These are phyloP conservation scores for Cephalopterus ornatus DNA, from an alignment of 2,113 vertebrate species.

Conservation along the genomic window DNA sequence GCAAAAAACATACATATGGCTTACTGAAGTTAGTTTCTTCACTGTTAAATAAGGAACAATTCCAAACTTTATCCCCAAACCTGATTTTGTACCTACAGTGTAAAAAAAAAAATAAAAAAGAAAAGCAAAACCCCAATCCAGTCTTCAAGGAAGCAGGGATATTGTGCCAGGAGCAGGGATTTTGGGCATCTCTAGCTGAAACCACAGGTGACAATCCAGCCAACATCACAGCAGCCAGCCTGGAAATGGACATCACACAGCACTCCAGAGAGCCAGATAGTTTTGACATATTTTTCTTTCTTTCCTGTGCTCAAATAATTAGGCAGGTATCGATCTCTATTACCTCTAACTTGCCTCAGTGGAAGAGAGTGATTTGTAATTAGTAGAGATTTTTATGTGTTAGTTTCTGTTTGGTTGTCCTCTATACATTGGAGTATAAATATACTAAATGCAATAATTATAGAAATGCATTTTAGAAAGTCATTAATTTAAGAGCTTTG, in stretches of 20 bases:
- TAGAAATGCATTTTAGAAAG: background rate
- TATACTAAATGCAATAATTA: background rate
- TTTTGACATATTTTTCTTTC: background rate
- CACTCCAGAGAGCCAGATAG: background rate
- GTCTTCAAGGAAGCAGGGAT: background rate
- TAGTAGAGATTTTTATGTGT: background rate
- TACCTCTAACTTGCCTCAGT: background rate
- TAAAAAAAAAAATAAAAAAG: background rate
- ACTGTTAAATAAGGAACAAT: background rate
- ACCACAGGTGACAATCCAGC: background rate
- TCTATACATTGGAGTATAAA: background rate
- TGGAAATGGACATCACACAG: background rate
- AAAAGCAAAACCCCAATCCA: background rate
- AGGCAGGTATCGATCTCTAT: background rate
- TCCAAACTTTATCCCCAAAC: background rate
- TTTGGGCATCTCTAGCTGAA: background rate
- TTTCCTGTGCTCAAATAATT: background rate
- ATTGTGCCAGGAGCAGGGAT: background rate
- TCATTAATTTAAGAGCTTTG: background rate
- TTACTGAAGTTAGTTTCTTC: background rate
- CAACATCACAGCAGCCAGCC: background rate
- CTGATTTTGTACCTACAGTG: background rate
- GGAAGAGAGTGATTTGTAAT: background rate
- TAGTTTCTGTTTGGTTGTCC: background rate
- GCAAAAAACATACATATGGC: background rate